Percentiles rank a stretch among this genome's conserved stretches.
Conservation (phyloP, 2,888 invertebrate genomes). For the Epinotia demarniana region DNA sequence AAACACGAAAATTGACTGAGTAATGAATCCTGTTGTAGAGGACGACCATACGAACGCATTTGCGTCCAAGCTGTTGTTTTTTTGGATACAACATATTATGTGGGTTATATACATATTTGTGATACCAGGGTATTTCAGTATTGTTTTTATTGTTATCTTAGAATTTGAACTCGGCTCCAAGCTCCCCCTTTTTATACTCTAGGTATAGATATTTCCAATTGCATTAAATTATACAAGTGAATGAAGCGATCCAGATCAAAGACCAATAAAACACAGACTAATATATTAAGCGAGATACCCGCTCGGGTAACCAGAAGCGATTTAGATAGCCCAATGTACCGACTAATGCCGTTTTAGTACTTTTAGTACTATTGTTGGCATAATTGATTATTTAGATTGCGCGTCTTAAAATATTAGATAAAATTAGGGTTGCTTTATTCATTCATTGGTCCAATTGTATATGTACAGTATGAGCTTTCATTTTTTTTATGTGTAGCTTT, state of each 20-base stretch:
- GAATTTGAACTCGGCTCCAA: background rate
- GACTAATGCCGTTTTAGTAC: conserved; percentile 24
- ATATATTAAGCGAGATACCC: conserved; percentile 25
- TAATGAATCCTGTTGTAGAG: too few species aligned
- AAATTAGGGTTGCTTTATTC: too few species aligned
- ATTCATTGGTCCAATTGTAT: too few species aligned
- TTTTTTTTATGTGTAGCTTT: too few species aligned
- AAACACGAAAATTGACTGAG: too few species aligned
- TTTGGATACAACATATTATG: too few species aligned
- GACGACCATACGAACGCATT: too few species aligned
- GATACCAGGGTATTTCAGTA: too few species aligned
- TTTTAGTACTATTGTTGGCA: conserved; percentile 22
- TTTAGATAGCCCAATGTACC: conserved; percentile 33
- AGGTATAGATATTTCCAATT: background rate
- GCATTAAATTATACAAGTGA: conserved; percentile 17
- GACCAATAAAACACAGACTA: conserved; percentile 30
- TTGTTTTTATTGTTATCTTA: background rate
- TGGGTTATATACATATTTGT: too few species aligned
- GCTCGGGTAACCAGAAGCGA: conserved; percentile 20
- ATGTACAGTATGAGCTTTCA: too few species aligned
- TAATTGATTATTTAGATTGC: conserved; percentile 12
- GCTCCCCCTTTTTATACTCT: background rate
- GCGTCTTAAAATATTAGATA: background rate
- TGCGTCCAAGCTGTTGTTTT: too few species aligned
- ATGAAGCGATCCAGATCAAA: conserved; percentile 26